Evolutionary conservation across 2,888 invertebrate genomes (phyloP), one percentile per base, ranked within the genome.

Genomic region (Maniola hyperantus): DNA sequence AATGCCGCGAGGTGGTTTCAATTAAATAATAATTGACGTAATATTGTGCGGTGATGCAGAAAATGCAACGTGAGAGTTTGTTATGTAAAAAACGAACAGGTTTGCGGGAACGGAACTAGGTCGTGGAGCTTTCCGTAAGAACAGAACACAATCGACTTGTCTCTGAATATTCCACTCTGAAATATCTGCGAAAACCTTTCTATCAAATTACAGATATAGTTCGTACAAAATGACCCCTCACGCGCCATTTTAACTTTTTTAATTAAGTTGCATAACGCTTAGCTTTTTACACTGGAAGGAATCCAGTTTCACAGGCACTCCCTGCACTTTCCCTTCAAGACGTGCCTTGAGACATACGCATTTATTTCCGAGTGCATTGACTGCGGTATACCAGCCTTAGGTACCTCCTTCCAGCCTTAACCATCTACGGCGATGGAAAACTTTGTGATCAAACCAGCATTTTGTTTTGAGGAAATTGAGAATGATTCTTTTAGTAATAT

Each of bases 101-200:
- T 76, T 59, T 33, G 59, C 59, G 33, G 46, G 33, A 59, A 74
- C 66, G 66, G 76, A 87, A 82, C 81, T 87, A 84, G 88, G 88
- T 87, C 88, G 87, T 78, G 75, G 70, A 74, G 75, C 76, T 89
- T 88, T 88, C 86, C 84, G 46, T 46, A 59, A 10, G n/a, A n/a
- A n/a, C n/a, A n/a, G n/a, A 36, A 8, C 55, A 48, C 20, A 50
- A 50, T n/a, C 33, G 1, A 39, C 10, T 39, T 10, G 10, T 36
- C 7, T 50, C 15, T 20, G 50, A 51, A 11, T 51, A 51, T 5
- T 15, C 8, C 11, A 20, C 20, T 26, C 26, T 26, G 46, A 46
- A 46, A n/a, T 46, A n/a, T 13, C 44, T 46, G 2, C 7, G 15
- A 46, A 15, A 6, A 46, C 44, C 6, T 13, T 5, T n/a, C n/a